Percentiles rank a stretch among this genome's conserved stretches.
Evolutionary conservation across 2,888 invertebrate genomes (phyloP).

Genomic region (Shargacucullia verbasci): DNA sequence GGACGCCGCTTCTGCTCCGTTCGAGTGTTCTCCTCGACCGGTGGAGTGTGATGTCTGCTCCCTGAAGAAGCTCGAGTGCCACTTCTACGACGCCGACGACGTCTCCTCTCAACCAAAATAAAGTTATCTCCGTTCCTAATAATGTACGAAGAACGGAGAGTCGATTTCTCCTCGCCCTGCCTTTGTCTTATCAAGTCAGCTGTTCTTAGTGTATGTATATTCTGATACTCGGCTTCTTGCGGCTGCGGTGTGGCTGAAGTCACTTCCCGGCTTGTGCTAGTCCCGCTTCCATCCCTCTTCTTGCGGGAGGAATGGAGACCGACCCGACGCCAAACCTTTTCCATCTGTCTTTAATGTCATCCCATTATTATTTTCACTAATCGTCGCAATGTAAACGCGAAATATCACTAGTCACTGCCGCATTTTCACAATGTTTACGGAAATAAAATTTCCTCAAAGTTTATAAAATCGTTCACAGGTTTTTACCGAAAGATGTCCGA

Average conservation of each 20-base stretch:
- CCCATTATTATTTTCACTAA: slow-evolving; percentile 78
- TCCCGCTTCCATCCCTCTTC: slow-evolving; percentile 88
- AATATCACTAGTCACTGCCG: slow-evolving; percentile 41
- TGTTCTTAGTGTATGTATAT: slow-evolving; percentile 86
- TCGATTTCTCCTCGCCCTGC: slow-evolving; percentile 86
- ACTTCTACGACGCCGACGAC: slow-evolving; percentile 82
- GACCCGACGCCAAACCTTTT: slow-evolving; percentile 89
- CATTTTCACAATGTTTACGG: slow-evolving; percentile 40
- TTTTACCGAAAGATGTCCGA: slow-evolving; percentile 56
- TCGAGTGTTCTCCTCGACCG: slow-evolving; percentile 80
- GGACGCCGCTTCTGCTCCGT: slow-evolving; percentile 84
- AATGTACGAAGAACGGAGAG: slow-evolving; percentile 85
- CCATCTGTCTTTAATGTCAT: slow-evolving; percentile 87
- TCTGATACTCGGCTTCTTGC: slow-evolving; percentile 85
- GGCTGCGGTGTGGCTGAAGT: slow-evolving; percentile 77
- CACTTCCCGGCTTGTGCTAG: slow-evolving; percentile 84
- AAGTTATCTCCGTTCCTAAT: slow-evolving; percentile 87
- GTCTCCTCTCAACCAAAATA: slow-evolving; percentile 84
- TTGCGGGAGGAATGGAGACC: slow-evolving; percentile 89
- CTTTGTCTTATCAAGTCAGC: slow-evolving; percentile 87
- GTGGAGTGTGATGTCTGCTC: slow-evolving; percentile 83
- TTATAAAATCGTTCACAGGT: slow-evolving; percentile 28
- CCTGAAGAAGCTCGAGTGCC: slow-evolving; percentile 85
- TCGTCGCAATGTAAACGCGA: slow-evolving; percentile 34
- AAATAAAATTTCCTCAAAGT: slow-evolving; percentile 12